Base-by-base conservation (phyloP, 35 echinoderm and acorn worm species). In the Lytechinus pictus region DNA sequence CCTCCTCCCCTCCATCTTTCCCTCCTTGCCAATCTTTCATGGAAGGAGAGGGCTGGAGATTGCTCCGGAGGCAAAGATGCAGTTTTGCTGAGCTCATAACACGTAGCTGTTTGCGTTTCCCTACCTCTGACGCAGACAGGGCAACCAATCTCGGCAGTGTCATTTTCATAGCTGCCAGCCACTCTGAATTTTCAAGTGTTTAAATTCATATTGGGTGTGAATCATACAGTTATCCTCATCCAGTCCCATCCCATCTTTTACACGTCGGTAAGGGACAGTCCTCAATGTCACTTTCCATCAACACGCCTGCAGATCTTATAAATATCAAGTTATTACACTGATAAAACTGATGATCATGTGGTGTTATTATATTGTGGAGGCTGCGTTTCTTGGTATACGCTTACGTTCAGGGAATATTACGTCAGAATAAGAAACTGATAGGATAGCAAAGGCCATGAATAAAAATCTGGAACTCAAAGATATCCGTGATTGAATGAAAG, bases 181-280 rank as follows among this genome's bases (percentile, higher is more conserved):
- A 79, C 66, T 79, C 66, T 79, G 66, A 79, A 79, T 79, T 79
- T 79, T 79, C 66, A 79, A 79, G 66, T 79, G 66, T 79, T 79
- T 79, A 79, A 79, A 79, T 79, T 79, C 66, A 79, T 44, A 79
- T 7, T n/a, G 66, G 66, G n/a, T 79, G 66, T 79, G 66, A 79
- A 79, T 79, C 66, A 79, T 79, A 7, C 14, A 7, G 24, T 79
- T 79, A 24, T 79, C n/a, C 19, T 71, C 61, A 5, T 79, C 66
- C 6, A n/a, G 19, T n/a, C 66, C 66, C 4, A 0, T 79, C 66
- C 66, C 14, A 24, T 7, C 66, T 16, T 79, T 16, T 24, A 7
- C 66, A 16, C 8, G 16, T 19, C 19, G 66, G 66, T 16, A 24
- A 16, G 4, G 66, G 16, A 8, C 66, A 16, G 16, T 24, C 7